These are phyloP conservation scores for Stenurella melanura DNA, from an alignment of 2,888 invertebrate species.

Conservation along the genomic window DNA sequence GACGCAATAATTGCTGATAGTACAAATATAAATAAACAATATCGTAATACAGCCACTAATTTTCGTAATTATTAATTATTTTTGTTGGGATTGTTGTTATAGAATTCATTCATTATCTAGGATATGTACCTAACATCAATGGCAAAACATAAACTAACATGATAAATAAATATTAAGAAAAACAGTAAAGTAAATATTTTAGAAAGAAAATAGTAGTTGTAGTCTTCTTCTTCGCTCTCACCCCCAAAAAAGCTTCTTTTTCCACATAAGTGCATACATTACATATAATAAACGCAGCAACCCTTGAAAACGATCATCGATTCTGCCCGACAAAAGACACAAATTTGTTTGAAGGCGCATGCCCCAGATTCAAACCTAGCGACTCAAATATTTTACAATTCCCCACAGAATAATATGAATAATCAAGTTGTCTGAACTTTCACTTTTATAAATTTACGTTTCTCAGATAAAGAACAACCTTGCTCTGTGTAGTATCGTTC, in stretches of 20 bases:
- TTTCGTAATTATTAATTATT: no score
- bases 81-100: no score
- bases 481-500: constrained; percentile 20
- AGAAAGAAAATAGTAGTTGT: no score
- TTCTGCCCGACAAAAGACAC: constrained; percentile 29
- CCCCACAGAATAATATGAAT: constrained; percentile 35
- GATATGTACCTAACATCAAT: no score
- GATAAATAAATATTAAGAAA: no score
- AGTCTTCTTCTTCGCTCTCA: neutral
- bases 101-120: no score
- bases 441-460: constrained; percentile 43
- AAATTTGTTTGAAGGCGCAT: constrained; percentile 34
- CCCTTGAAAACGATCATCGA: constrained; percentile 42
- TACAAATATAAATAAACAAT: neutral
- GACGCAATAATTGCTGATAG: neutral
- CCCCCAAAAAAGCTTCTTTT: neutral
- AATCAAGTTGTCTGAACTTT: constrained; percentile 44
- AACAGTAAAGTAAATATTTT: no score
- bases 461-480: constrained; percentile 39
- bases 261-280: neutral
- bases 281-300: constrained; percentile 27
- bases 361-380: constrained; percentile 36
- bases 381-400: constrained; percentile 30
- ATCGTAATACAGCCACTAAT: no score
- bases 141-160: no score